phyloP scores from a whole-genome alignment of 1,140 invertebrate genomes.

The Ostrea edulis region DNA sequence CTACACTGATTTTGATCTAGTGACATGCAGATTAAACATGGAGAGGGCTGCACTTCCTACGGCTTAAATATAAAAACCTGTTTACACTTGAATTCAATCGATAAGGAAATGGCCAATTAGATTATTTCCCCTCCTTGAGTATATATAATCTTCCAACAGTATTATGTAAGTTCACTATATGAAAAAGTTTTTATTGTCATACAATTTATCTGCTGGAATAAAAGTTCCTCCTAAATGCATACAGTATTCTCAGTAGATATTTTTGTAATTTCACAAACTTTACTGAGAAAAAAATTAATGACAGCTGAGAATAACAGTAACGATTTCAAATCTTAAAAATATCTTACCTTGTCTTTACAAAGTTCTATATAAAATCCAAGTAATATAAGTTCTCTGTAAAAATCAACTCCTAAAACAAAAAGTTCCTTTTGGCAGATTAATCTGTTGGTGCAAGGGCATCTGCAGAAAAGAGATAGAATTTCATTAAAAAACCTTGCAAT shows the following conservation, averaged over 20 bases:
- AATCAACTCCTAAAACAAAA: not conserved
- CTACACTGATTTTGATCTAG: not conserved
- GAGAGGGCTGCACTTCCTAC: conserved; percentile 10
- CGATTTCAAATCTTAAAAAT: no score
- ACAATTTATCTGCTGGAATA: no score
- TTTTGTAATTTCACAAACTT: no score
- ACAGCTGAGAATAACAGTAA: no score
- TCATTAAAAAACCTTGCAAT: not conserved
- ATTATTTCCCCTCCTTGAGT: not conserved
- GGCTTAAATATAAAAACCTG: not conserved
- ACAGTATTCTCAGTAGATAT: no score
- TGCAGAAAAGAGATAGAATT: conserved; percentile 19
- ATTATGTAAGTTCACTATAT: not conserved
- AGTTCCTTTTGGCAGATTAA: not conserved
- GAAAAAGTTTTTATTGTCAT: no score
- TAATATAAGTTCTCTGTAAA: no score
- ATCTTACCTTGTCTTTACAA: no score
- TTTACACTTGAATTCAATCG: conserved; percentile 1
- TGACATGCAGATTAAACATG: conserved; percentile 28
- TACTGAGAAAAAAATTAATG: no score
- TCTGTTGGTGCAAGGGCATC: not conserved
- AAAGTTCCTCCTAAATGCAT: no score
- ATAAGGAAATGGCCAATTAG: conserved; percentile 31
- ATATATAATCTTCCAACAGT: not conserved
- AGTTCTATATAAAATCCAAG: no score